These are phyloP conservation scores for Ennomos erosarius DNA, from an alignment of 2,888 invertebrate species.

Conservation along the genomic window DNA sequence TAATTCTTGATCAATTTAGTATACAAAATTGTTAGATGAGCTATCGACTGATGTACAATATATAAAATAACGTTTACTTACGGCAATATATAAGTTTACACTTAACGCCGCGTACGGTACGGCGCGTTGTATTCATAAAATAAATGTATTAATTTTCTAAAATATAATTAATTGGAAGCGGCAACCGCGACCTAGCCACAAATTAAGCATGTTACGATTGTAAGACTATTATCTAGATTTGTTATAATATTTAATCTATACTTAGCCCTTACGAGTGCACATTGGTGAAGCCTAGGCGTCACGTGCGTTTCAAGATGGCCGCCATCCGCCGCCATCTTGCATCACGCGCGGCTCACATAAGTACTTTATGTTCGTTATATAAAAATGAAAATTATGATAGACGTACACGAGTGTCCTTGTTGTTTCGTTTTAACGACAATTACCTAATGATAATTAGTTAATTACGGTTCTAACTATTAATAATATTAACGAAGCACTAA, in stretches of 20 bases:
- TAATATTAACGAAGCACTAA: conserved; percentile 79
- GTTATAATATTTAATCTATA: conserved; percentile 78
- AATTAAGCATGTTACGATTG: conserved; percentile 78
- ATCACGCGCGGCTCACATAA: conserved; percentile 50
- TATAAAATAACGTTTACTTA: conserved; percentile 82
- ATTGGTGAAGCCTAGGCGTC: conserved; percentile 47
- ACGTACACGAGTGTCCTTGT: conserved; percentile 81
- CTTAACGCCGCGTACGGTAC: conserved; percentile 62
- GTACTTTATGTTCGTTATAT: conserved; percentile 79
- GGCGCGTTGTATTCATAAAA: conserved; percentile 73
- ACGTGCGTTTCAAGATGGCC: conserved; percentile 39
- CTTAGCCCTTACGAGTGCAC: conserved; percentile 68
- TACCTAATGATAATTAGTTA: conserved; percentile 86
- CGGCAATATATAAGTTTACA: conserved; percentile 83
- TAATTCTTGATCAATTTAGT: conserved; percentile 80
- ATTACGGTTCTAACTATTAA: conserved; percentile 86
- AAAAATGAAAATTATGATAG: conserved; percentile 85
- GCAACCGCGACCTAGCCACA: conserved; percentile 74
- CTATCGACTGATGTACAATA: conserved; percentile 85
- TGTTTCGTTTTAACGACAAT: conserved; percentile 72
- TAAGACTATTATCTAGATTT: conserved; percentile 84
- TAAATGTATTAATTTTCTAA: conserved; percentile 81
- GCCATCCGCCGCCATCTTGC: conserved; percentile 33
- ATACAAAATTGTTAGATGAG: conserved; percentile 83
- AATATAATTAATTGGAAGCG: conserved; percentile 80